Evolutionary conservation across 2,888 invertebrate species (phyloP), one percentile per base, ranked within the genome.

Genomic region (Notocelia uddmanniana): DNA sequence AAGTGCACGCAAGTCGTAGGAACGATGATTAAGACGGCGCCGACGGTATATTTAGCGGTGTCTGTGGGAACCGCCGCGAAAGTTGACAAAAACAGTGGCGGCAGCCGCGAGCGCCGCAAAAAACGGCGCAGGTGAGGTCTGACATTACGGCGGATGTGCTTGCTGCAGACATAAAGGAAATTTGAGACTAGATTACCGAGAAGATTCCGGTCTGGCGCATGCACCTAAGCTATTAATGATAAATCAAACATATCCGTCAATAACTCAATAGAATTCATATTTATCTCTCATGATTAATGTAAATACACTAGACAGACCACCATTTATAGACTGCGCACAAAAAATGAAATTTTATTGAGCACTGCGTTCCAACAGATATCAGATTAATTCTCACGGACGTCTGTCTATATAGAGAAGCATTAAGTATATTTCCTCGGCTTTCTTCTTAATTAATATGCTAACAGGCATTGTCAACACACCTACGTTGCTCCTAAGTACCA

Each of bases 361-460:
- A 23, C 41, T 54, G 48, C 19, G 37, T 37, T 58, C 41, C 58
- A 50, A 52, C 26, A 59, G 19, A 41, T 72, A 72, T 72, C 72
- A 26, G 72, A 72, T 68, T 62, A 41, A 72, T 72, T 72, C 72
- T 72, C 72, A 72, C 72, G 69, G 66, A 57, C 45, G 48, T 23
- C 60, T 41, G 69, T 69, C 74, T 70, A 73, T 73, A 73, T 73
- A 73, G 60, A 66, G 74, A 72, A 69, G 66, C 70, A 86, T 87
- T 88, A 86, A 89, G 89, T 88, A 86, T 89, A 87, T 89, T 81
- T 89, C 86, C 82, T 83, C 83, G 83, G 84, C 91, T 92, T 91
- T 92, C 91, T 90, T 92, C 88, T 88, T 90, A 92, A 92, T 92
- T 91, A 92, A 91, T 90, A 92, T 91, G 91, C 90, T 90, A 91